Conservation (phyloP, 2,113 vertebrate species). For the Mustela lutreola region DNA sequence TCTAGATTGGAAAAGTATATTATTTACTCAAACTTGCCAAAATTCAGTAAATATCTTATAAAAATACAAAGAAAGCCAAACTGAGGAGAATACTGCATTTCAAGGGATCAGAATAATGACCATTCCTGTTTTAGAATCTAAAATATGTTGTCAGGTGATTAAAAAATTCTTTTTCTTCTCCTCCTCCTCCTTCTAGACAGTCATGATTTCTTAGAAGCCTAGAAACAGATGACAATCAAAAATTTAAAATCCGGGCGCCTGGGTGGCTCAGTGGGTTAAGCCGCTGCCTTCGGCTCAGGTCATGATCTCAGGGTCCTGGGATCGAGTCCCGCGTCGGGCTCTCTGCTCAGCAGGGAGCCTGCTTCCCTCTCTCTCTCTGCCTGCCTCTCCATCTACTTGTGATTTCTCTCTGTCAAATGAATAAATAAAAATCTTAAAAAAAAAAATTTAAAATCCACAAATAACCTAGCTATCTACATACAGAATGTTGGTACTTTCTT, state of each 20-base stretch:
- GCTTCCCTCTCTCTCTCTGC: too few relatives aligned
- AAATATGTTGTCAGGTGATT: background rate
- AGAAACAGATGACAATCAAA: background rate
- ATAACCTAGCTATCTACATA: background rate
- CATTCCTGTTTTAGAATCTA: background rate
- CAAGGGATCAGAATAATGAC: background rate
- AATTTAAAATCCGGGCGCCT: background rate
- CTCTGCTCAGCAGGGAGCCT: too few relatives aligned
- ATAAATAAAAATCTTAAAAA: too few relatives aligned
- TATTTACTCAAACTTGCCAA: background rate
- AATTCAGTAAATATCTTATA: background rate
- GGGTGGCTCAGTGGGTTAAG: too few relatives aligned
- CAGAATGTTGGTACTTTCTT: slow-evolving; percentile 10
- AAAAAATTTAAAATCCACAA: background rate
- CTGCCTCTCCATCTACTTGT: too few relatives aligned
- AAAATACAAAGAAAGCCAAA: background rate
- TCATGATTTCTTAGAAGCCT: slow-evolving; percentile 23
- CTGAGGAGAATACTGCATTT: background rate
- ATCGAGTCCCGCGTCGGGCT: too few relatives aligned
- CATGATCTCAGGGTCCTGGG: too few relatives aligned
- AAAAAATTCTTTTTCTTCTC: background rate
- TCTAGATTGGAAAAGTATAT: background rate
- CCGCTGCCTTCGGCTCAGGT: too few relatives aligned
- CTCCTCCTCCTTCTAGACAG: background rate
- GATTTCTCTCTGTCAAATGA: too few relatives aligned